Percentiles rank a stretch among this genome's conserved stretches.
Evolutionary conservation across 1,140 invertebrate genomes (phyloP).

Genomic region (Babylonia areolata): DNA sequence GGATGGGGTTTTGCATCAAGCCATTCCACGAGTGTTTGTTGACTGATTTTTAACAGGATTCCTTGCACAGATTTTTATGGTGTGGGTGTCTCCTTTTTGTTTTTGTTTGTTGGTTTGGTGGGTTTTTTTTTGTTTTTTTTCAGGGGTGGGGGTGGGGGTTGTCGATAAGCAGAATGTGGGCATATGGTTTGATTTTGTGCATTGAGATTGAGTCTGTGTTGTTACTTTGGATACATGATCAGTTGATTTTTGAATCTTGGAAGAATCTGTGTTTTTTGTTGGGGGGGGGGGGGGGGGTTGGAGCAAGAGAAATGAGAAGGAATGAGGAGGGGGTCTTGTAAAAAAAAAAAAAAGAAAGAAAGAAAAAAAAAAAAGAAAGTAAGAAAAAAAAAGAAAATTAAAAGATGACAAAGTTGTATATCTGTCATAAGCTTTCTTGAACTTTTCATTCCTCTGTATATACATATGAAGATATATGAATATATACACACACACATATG

Average conservation of each 20-base stretch:
- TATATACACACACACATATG: too few species aligned
- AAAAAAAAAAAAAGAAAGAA: too few species aligned
- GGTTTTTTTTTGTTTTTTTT: too few species aligned
- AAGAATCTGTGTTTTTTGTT: too few species aligned
- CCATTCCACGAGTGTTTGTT: constrained; percentile 3
- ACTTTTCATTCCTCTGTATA: neutral
- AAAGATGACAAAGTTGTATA: neutral
- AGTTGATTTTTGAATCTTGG: too few species aligned
- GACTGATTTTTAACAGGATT: neutral
- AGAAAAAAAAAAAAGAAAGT: too few species aligned
- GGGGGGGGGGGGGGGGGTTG: too few species aligned
- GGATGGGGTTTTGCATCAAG: neutral
- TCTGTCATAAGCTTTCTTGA: neutral
- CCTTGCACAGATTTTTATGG: too few species aligned
- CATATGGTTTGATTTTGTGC: neutral
- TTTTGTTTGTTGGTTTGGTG: too few species aligned
- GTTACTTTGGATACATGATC: neutral
- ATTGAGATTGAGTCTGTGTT: neutral
- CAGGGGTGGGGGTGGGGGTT: too few species aligned
- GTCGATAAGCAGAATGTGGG: neutral
- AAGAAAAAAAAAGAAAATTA: neutral
- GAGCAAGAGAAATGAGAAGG: neutral
- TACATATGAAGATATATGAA: neutral
- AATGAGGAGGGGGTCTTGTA: too few species aligned
- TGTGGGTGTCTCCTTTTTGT: neutral